These are phyloP conservation scores for Uropetala carovei DNA, from an alignment of 2,888 invertebrate species.

Conservation along the genomic window DNA sequence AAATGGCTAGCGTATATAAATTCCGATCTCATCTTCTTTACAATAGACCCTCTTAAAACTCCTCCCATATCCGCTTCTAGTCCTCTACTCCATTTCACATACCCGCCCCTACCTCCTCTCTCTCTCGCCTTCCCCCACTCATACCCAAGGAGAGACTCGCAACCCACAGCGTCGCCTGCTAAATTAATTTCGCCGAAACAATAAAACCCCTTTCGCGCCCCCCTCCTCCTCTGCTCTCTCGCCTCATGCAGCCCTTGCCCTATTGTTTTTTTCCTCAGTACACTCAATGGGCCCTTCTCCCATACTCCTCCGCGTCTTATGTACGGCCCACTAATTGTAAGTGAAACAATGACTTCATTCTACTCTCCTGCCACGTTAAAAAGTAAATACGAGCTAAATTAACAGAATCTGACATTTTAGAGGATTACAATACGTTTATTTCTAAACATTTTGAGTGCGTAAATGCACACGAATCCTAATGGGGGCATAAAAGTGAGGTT, in stretches of 20 bases:
- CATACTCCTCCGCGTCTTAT: neutral
- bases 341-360: constrained; percentile 5
- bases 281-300: neutral
- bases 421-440: too few species aligned
- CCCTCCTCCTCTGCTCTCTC: neutral
- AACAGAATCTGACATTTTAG: too few species aligned
- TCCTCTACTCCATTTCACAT: neutral
- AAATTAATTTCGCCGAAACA: constrained; percentile 62
- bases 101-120: neutral
- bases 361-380: neutral
- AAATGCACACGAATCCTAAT: too few species aligned
- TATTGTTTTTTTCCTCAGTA: constrained; percentile 4
- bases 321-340: neutral
- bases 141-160: constrained; percentile 1
- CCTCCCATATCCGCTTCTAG: neutral
- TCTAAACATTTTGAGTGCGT: too few species aligned
- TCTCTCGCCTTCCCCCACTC: neutral
- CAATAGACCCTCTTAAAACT: constrained; percentile 47
- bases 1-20: constrained; percentile 58
- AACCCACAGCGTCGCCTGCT: constrained; percentile 46
- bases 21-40: constrained; percentile 54
- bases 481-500: too few species aligned
- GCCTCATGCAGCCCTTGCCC: constrained; percentile 22
- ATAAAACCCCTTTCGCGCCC: constrained; percentile 26
- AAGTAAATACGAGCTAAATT: neutral